Evolutionary conservation across 2,797 vertebrate genomes (phyloP).

Genomic region (Gadopsis bispinosus): DNA sequence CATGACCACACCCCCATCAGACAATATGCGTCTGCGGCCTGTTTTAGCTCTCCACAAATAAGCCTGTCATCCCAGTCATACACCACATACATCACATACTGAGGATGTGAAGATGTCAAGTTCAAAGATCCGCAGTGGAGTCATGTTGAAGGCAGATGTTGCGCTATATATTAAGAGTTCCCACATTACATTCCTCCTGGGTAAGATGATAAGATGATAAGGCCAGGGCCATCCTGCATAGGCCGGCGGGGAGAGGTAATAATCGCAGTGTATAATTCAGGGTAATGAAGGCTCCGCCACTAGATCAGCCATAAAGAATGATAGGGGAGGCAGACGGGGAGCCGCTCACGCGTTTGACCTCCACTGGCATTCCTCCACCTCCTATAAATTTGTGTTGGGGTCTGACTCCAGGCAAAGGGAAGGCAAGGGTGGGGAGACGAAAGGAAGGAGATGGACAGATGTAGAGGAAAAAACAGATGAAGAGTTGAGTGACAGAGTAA

Average conservation of each 20-base stretch:
- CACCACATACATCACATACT: slow-evolving; percentile 69
- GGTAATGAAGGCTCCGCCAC: slow-evolving; percentile 82
- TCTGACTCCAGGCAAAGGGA: slow-evolving; percentile 62
- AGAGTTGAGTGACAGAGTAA: slow-evolving; percentile 56
- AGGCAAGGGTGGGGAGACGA: slow-evolving; percentile 26
- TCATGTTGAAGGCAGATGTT: slow-evolving; percentile 83
- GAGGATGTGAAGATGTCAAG: slow-evolving; percentile 65
- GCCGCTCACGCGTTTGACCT: slow-evolving; percentile 77
- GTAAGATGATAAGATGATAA: slow-evolving; percentile 80
- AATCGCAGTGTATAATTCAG: slow-evolving; percentile 81
- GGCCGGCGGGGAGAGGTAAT: slow-evolving; percentile 77
- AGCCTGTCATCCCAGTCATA: slow-evolving; percentile 60
- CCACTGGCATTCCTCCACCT: slow-evolving; percentile 78
- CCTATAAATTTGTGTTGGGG: slow-evolving; percentile 75
- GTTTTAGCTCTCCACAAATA: slow-evolving; percentile 67
- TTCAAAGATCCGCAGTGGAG: slow-evolving; percentile 75
- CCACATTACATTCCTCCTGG: slow-evolving; percentile 73
- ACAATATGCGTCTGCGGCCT: slow-evolving; percentile 58
- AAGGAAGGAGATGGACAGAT: slow-evolving; percentile 58
- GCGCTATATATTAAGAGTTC: slow-evolving; percentile 65
- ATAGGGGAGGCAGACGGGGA: slow-evolving; percentile 74
- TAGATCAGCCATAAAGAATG: slow-evolving; percentile 82
- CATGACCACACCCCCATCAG: slow-evolving; percentile 38
- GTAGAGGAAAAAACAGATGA: slow-evolving; percentile 45
- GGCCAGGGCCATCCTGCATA: slow-evolving; percentile 70